A percentile compares a stretch with the other conserved stretches of the same genome.
Conservation (phyloP, 2,797 vertebrate genomes). For the Poecile montanus region DNA sequence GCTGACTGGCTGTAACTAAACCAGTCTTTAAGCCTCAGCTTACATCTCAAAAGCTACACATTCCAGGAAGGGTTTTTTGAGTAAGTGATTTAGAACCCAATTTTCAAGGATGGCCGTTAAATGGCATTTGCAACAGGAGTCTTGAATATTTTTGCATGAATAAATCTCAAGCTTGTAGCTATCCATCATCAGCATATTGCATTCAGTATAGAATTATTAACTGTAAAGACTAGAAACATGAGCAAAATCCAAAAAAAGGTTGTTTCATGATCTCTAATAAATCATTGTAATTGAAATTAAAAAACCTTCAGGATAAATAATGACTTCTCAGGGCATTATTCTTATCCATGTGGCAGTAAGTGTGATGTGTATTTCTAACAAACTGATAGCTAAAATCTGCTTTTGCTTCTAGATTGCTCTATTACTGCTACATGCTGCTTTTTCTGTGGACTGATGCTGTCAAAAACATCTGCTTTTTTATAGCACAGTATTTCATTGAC, state of each 20-base stretch:
- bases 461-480: conserved; percentile 20
- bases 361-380: conserved; percentile 43
- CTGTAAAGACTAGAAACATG: conserved; percentile 44
- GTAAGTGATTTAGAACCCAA: conserved; percentile 37
- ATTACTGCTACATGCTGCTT: not conserved
- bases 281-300: conserved; percentile 67
- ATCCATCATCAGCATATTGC: conserved; percentile 39
- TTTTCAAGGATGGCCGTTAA: conserved; percentile 49
- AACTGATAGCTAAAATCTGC: conserved; percentile 33
- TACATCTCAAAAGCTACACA: not conserved
- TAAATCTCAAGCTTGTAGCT: conserved; percentile 45
- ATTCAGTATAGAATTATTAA: conserved; percentile 52
- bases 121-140: conserved; percentile 44
- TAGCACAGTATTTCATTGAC: not conserved
- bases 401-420: conserved; percentile 21
- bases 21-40: not conserved
- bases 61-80: not conserved
- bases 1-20: not conserved
- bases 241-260: conserved; percentile 50
- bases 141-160: conserved; percentile 62
- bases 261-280: conserved; percentile 58
- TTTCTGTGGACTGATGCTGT: not conserved
- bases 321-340: conserved; percentile 32
- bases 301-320: conserved; percentile 59
- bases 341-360: conserved; percentile 44